Conservation (phyloP, 2,113 vertebrate genomes). For the Oncorhynchus tshawytscha region DNA sequence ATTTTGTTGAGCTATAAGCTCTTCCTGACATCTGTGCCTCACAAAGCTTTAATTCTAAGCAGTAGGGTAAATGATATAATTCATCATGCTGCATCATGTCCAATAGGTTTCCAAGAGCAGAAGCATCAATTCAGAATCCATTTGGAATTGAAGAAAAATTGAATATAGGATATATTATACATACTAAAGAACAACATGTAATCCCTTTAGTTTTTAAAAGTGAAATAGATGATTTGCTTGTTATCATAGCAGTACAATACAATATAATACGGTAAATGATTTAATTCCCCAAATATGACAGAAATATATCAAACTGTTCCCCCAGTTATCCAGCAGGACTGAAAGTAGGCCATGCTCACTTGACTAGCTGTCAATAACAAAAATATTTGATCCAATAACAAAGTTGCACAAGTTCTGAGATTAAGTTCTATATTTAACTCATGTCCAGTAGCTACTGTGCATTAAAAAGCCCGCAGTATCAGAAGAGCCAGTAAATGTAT, state of each 20-base stretch:
- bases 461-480: not conserved
- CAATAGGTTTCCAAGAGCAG: not conserved
- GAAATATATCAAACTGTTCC: not conserved
- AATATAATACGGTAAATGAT: too few species aligned
- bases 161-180: not conserved
- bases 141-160: not conserved
- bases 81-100: not conserved
- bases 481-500: not conserved
- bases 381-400: not conserved
- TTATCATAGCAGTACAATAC: too few species aligned
- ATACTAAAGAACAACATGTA: too few species aligned
- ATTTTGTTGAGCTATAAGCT: conserved; percentile 71
- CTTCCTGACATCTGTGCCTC: conserved; percentile 77
- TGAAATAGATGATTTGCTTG: too few species aligned
- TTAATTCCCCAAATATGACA: not conserved
- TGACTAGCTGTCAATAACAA: not conserved
- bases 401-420: not conserved
- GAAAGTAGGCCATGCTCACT: not conserved
- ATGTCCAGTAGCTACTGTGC: not conserved
- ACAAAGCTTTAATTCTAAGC: conserved; percentile 69
- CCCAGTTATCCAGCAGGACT: not conserved
- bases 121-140: not conserved
- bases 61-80: conserved; percentile 16
- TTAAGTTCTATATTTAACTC: not conserved
- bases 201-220: too few species aligned